Percentiles rank a stretch among this genome's conserved stretches.
phyloP scores from a whole-genome alignment of 2,113 vertebrate genomes.

The Charina bottae region DNA sequence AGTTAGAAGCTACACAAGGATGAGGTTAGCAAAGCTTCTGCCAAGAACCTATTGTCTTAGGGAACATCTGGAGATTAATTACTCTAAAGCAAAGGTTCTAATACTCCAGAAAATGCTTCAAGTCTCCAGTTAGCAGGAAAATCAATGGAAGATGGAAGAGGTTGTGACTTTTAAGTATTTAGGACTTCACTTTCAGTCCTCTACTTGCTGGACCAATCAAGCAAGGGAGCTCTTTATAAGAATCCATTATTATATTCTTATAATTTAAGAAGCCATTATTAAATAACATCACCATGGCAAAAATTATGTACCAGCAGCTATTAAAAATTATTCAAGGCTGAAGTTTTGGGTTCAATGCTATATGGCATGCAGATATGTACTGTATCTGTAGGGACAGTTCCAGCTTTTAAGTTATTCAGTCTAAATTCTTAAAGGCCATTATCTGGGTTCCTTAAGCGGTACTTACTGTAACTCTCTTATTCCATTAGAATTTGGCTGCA shows the following conservation, averaged over 20 bases:
- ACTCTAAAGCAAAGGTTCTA: background rate
- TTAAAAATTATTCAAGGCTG: background rate
- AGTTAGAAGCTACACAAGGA: background rate
- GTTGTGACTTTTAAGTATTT: background rate
- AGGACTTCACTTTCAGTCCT: background rate
- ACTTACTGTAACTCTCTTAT: background rate
- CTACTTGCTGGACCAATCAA: background rate
- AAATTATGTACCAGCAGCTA: background rate
- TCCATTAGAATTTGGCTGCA: background rate
- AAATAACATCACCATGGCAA: background rate
- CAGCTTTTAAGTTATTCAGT: background rate
- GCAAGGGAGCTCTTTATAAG: background rate
- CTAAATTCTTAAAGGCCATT: background rate
- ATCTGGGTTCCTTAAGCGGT: background rate
- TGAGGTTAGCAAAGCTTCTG: background rate
- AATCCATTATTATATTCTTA: no score
- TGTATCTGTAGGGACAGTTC: background rate
- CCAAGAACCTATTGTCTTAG: background rate
- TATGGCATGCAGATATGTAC: background rate
- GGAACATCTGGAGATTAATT: background rate
- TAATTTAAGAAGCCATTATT: no score
- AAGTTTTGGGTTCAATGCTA: background rate
- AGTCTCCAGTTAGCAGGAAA: background rate
- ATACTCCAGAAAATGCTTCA: background rate
- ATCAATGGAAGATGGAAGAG: background rate